These are phyloP conservation scores for Eupithecia tripunctaria DNA, from an alignment of 2,888 invertebrate species.

Conservation along the genomic window DNA sequence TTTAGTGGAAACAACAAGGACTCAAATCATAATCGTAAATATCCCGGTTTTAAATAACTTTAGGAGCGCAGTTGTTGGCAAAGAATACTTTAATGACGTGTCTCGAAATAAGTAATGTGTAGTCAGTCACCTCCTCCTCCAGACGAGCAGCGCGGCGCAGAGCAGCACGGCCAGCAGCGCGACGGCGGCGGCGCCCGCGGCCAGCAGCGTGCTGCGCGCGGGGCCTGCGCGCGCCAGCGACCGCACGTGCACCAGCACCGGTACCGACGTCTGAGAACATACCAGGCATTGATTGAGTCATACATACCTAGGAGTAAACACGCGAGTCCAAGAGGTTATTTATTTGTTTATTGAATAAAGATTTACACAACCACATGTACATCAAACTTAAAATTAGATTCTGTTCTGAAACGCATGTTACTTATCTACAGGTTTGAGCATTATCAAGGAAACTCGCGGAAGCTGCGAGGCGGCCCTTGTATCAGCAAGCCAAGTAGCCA, in stretches of 20 bases:
- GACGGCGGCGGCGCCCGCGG: slow-evolving; percentile 89
- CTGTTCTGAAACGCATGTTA: too few relatives aligned
- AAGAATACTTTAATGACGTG: not conserved
- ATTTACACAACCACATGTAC: too few relatives aligned
- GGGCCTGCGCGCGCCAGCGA: slow-evolving; percentile 62
- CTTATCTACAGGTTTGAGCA: too few relatives aligned
- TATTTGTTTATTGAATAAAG: too few relatives aligned
- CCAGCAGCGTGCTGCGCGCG: slow-evolving; percentile 74
- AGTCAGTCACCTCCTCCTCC: slow-evolving; percentile 27
- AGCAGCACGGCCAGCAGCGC: slow-evolving; percentile 90
- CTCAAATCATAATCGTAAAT: too few relatives aligned
- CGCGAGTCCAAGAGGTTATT: too few relatives aligned
- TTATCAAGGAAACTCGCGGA: too few relatives aligned
- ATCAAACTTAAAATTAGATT: too few relatives aligned
- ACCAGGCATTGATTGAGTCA: not conserved
- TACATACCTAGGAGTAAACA: too few relatives aligned
- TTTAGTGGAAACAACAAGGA: not conserved
- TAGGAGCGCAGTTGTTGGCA: not conserved
- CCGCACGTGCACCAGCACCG: slow-evolving; percentile 87
- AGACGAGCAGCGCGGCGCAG: slow-evolving; percentile 85
- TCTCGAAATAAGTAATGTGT: not conserved
- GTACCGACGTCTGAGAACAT: slow-evolving; percentile 83
- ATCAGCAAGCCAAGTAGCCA: not conserved
- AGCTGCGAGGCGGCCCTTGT: not conserved
- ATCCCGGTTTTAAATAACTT: too few relatives aligned